Base-by-base conservation (phyloP, 2,888 invertebrate genomes). In the Holacanthella duospinosa region DNA sequence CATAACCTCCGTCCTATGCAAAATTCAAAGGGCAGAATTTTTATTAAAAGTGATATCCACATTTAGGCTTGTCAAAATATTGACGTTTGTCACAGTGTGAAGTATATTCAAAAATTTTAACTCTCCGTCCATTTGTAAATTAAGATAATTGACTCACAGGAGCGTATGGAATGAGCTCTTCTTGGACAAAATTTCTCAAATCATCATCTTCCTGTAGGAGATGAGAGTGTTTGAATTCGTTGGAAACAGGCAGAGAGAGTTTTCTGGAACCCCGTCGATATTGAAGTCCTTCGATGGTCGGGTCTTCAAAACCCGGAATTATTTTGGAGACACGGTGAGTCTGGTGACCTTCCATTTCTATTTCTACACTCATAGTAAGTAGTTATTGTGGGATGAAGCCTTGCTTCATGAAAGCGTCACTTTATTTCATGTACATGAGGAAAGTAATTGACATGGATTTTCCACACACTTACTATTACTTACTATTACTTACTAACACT, bases 1-100 rank as follows among this genome's bases (percentile, higher is more conserved):
- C 94, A 86, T 90, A 95, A 16, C 95, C 95, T 24, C 95, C 93
- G 75, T 94, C 93, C 48, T 48, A 48, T n/a, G 12, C 21, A 48
- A 21, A 36, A 21, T 9, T 48, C 48, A 48, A 48, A 48, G 12
- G 48, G 12, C 48, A 48, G 48, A 48, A 48, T 9, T n/a, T 21
- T 48, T 36, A 12, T n/a, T n/a, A n/a, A n/a, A n/a, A n/a, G n/a
- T n/a, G n/a, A n/a, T n/a, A n/a, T n/a, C n/a, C n/a, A n/a, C n/a
- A n/a, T n/a, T n/a, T n/a, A n/a, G n/a, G n/a, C n/a, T n/a, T n/a
- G n/a, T n/a, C n/a, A n/a, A n/a, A n/a, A n/a, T n/a, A n/a, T n/a
- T n/a, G n/a, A n/a, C n/a, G n/a, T n/a, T n/a, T n/a, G n/a, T n/a
- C n/a, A n/a, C n/a, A n/a, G n/a, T n/a, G n/a, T n/a, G n/a, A n/a